Base-by-base conservation (phyloP, 2,113 vertebrate species). In the Dasyprocta punctata region DNA sequence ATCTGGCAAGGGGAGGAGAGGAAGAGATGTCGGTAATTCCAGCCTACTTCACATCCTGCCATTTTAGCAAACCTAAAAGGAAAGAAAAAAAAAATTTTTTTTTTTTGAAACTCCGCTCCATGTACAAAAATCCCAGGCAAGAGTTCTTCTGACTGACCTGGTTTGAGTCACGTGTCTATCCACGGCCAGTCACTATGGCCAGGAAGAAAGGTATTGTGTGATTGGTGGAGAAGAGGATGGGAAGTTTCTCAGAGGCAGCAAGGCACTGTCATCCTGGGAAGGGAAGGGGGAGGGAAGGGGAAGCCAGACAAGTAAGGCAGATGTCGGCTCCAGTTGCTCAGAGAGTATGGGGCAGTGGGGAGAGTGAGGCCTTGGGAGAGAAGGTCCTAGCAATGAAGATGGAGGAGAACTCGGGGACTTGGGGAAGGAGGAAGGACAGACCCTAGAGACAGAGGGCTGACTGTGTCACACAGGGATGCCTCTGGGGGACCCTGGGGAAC, bases 111-210 rank as follows among this genome's bases (percentile, higher is more conserved):
- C 47, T 11, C 3, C 36, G 47, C 19, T 84, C 16, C 63, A 12
- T 11, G 69, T 30, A 47, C 58, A 86, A 94, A 78, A 93, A 49
- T 81, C 63, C 81, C 77, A 92, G 69, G 88, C 69, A 88, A 96
- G 49, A 61, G 44, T 85, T 98, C 67, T 85, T 98, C 67, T 63
- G 17, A 78, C 47, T 97, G 92, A 90, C 56, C 30, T 47, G 9
- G 10, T 65, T 63, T 71, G 78, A 78, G 80, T 91, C 86, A 86
- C 63, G n/a, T 90, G 93, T 16, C n/a, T 52, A 33, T 26, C 8
- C 7, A 93, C 22, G n/a, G 33, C 94, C 80, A 96, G 75, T 84
- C 96, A 41, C 33, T 7, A n/a, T 73, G 60, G n/a, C 80, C 28
- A 83, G 52, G 10, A 87, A 56, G 54, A 92, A 82, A 81, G 3